Evolutionary conservation across 2,888 invertebrate genomes (phyloP), one percentile per base, ranked within the genome.

Genomic region (Agriopis marginaria): DNA sequence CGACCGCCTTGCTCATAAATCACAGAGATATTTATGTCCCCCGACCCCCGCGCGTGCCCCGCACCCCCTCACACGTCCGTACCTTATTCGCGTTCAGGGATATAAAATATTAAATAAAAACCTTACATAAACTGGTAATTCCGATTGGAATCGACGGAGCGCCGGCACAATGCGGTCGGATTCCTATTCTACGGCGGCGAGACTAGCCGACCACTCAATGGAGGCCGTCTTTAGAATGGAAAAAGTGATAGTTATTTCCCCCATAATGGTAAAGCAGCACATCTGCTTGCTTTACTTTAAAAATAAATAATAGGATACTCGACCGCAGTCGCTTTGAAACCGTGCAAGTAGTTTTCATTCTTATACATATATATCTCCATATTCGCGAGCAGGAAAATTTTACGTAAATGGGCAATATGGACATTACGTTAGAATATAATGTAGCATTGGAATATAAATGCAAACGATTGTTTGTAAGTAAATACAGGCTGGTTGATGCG

Each of bases 11-110:
- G 87, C 81, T 85, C 93, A 90, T 94, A 94, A 94, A 93, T 94
- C 93, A 94, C 92, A 86, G 87, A 92, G 93, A 94, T 94, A 93
- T 94, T 93, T 93, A 93, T 93, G 93, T 93, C 91, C 91, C 89
- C 86, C 87, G n/a, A 77, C 83, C 87, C 88, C 88, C 88, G 85
- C 88, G 69, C 79, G 79, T 79, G 76, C 71, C 79, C 84, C 82
- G 74, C 84, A 81, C 86, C 88, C 83, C 86, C 84, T 79, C 79
- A 74, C 77, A 74, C 82, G 79, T 79, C 86, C 78, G 76, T 74
- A 81, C 83, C 83, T 87, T 89, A 90, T 92, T 92, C 87, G 90
- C 90, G 88, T 87, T 82, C 88, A 84, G 79, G 89, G 85, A 89
- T 91, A 90, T 93, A 90, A 91, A 93, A 93, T 92, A 92, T 92